Evolutionary conservation across 2,113 vertebrate species (phyloP).

Genomic region (Muntiacus reevesi): DNA sequence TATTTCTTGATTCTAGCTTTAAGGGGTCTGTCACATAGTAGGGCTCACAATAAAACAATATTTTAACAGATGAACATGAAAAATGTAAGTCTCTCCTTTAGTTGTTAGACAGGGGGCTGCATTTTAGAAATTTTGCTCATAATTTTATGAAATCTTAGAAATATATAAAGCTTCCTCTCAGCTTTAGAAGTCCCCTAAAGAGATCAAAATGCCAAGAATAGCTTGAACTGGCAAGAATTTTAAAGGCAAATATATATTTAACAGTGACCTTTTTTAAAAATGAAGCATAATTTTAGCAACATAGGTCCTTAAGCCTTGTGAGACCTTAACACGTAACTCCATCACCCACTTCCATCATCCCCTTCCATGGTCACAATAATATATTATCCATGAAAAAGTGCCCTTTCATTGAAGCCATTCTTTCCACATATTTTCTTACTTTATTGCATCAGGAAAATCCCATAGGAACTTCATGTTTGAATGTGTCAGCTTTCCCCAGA

Average conservation of each 20-base stretch:
- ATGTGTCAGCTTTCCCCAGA: not conserved
- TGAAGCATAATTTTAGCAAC: not conserved
- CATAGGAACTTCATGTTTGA: not conserved
- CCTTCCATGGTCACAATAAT: not conserved
- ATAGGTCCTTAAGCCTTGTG: not conserved
- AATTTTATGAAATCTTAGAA: not conserved
- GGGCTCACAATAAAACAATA: not conserved
- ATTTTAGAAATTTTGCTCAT: not conserved
- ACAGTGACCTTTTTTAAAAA: not conserved
- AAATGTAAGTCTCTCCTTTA: not conserved
- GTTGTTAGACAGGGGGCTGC: not conserved
- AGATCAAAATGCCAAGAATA: not conserved
- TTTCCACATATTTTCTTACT: not conserved
- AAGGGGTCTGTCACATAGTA: not conserved
- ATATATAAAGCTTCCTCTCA: not conserved
- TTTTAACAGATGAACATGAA: not conserved
- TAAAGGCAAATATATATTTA: not conserved
- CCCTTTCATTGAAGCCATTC: not conserved
- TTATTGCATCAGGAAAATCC: not conserved
- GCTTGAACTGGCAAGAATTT: not conserved
- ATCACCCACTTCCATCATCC: not conserved
- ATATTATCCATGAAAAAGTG: not conserved
- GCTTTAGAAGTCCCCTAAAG: not conserved
- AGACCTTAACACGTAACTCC: not conserved
- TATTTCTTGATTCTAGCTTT: not conserved